These are phyloP conservation scores for Stomatorhinus ivindoensis DNA, from an alignment of 2,113 vertebrate species.

Conservation along the genomic window DNA sequence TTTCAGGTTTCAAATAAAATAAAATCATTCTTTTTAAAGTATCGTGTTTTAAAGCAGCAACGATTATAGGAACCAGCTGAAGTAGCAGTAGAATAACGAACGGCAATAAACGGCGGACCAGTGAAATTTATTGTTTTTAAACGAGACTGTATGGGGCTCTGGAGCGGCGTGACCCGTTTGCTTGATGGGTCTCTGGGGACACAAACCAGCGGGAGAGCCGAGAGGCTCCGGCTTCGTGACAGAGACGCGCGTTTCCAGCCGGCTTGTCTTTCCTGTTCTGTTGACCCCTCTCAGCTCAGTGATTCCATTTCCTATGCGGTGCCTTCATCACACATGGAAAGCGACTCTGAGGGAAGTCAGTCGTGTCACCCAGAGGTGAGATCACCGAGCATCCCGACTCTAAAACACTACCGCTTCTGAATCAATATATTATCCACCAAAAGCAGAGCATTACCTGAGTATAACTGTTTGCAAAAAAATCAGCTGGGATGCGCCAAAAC, in stretches of 20 bases:
- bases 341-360: slow-evolving; percentile 45
- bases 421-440: background rate
- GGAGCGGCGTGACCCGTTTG: background rate
- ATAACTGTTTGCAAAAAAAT: background rate
- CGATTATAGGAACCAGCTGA: background rate
- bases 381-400: slow-evolving; percentile 48
- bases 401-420: background rate
- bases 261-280: slow-evolving; percentile 52
- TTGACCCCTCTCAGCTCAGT: slow-evolving; percentile 60
- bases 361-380: slow-evolving; percentile 49
- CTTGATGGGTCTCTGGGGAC: background rate
- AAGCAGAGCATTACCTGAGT: background rate
- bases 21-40: background rate
- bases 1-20: background rate
- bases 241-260: slow-evolving; percentile 38
- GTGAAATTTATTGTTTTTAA: slow-evolving; percentile 1
- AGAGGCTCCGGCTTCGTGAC: slow-evolving; percentile 22
- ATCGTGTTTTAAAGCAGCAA: background rate
- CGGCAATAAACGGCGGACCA: background rate
- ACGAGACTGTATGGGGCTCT: background rate
- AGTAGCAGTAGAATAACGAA: background rate
- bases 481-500: background rate
- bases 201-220: background rate
- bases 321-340: slow-evolving; percentile 43
- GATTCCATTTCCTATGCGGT: slow-evolving; percentile 63